Evolutionary conservation across 2,797 vertebrate species (phyloP).

Genomic region (Myripristis jacobus): DNA sequence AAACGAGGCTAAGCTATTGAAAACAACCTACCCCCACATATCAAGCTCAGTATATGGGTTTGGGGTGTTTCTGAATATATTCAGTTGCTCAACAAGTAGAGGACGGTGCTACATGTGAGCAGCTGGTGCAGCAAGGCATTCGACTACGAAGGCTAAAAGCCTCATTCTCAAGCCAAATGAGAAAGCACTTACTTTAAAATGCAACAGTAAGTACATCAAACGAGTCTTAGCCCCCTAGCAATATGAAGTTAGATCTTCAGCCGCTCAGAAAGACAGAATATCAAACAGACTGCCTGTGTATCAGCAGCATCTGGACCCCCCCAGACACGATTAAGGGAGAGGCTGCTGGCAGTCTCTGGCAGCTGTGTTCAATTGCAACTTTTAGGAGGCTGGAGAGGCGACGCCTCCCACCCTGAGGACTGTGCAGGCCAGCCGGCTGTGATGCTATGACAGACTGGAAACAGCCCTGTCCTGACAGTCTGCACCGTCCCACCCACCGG

Average conservation of each 20-base stretch:
- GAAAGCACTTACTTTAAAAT: constrained; percentile 3
- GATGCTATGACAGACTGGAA: constrained; percentile 41
- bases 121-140: too few species aligned
- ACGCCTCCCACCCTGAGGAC: constrained; percentile 31
- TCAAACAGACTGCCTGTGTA: constrained; percentile 44
- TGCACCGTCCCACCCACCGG: constrained; percentile 27
- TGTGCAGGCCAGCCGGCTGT: constrained; percentile 22
- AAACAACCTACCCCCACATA: too few species aligned
- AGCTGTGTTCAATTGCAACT: constrained; percentile 58
- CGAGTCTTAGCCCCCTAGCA: constrained; percentile 38
- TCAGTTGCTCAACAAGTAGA: too few species aligned
- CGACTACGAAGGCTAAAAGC: too few species aligned
- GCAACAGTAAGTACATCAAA: constrained; percentile 27
- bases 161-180: too few species aligned
- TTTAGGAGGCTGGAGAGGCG: constrained; percentile 60
- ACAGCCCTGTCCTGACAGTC: constrained; percentile 38
- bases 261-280: constrained; percentile 33
- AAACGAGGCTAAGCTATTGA: too few species aligned
- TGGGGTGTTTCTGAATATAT: too few species aligned
- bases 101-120: too few species aligned
- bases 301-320: constrained; percentile 67
- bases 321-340: constrained; percentile 47
- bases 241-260: constrained; percentile 47
- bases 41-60: too few species aligned
- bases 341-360: constrained; percentile 61